Evolutionary conservation across 2,113 vertebrate species (phyloP), one percentile per base, ranked within the genome.

Genomic region (Megaptera novaeangliae): DNA sequence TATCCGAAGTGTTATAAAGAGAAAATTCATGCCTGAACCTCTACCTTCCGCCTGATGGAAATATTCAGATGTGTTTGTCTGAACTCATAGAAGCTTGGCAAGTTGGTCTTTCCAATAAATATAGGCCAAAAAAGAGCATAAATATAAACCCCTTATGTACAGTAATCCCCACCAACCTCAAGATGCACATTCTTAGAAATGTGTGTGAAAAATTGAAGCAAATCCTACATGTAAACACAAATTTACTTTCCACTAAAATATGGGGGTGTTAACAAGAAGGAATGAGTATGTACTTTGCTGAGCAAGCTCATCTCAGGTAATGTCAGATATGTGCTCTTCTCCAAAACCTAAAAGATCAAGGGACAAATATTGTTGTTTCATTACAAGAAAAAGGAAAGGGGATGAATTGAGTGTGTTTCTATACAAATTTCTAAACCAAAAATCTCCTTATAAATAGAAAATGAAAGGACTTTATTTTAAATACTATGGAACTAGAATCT

Each of bases 1-100:
- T 95, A 88, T 89, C 77, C 96, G n/a, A 80, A 96, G 41, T 72
- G 46, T 82, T 95, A 86, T 92, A 52, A 97, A 95, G n/a, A 96
- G 39, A 95, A 95, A 93, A 91, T 75, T 59, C 66, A 31, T 83
- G 49, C 49, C 91, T 92, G 49, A 94, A 86, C 64, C 17, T 87
- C 82, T 89, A 55, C 83, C 72, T 89, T 55, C 77, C 1, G 1
- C 64, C 78, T 78, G 36, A 95, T 41, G 81, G 88, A 94, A 97
- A 77, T 85, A 86, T 72, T 94, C 83, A 92, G 46, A 92, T 74
- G 5, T 1, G 82, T 95, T 69, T 97, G 64, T 77, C 87, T 93
- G 68, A 97, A 68, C 87, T 95, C 81, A 92, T 74, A 96, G 69
- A 94, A 55, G 8, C 21, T 92, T 88, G 61, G 81, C 55, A 88